A percentile compares a stretch with the other conserved stretches of the same genome.
phyloP scores from a whole-genome alignment of 2,888 invertebrate species.

The Andrena flavipes region DNA sequence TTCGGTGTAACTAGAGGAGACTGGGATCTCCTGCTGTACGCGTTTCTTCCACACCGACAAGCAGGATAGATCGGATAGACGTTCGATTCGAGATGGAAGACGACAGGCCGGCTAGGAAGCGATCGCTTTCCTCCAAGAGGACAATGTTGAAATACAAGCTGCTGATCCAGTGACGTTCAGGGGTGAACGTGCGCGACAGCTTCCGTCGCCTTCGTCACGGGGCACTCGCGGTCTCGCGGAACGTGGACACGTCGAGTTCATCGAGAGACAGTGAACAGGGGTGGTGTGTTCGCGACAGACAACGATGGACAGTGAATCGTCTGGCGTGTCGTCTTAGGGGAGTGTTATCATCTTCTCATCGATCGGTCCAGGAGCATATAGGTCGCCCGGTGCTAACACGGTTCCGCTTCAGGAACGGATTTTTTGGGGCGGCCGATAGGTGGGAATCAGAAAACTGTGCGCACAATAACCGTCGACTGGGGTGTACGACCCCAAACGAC shows the following conservation, averaged over 20 bases:
- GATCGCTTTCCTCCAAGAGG: conserved; percentile 71
- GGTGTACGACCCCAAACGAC: neutral
- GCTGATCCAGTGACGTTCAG: conserved; percentile 67
- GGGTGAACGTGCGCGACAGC: conserved; percentile 3
- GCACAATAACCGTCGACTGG: neutral
- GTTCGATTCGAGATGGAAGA: conserved; percentile 70
- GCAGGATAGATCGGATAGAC: neutral
- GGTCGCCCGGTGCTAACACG: conserved; percentile 51
- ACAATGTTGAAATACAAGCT: conserved; percentile 72
- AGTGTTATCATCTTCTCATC: conserved; percentile 64
- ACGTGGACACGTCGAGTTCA: neutral
- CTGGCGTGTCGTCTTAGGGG: conserved; percentile 46
- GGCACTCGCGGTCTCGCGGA: neutral
- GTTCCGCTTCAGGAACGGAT: conserved; percentile 21
- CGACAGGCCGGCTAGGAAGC: conserved; percentile 70
- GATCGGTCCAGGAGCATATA: conserved; percentile 69
- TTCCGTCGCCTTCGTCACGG: neutral
- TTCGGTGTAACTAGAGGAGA: neutral
- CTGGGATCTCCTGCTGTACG: neutral
- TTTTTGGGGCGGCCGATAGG: neutral
- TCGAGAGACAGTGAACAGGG: neutral
- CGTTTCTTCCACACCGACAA: neutral
- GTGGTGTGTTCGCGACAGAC: conserved; percentile 2
- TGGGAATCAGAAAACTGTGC: neutral
- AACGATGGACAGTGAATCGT: conserved; percentile 34